Base-by-base conservation (phyloP, 2,113 vertebrate genomes). In the Australoheros scitulus region DNA sequence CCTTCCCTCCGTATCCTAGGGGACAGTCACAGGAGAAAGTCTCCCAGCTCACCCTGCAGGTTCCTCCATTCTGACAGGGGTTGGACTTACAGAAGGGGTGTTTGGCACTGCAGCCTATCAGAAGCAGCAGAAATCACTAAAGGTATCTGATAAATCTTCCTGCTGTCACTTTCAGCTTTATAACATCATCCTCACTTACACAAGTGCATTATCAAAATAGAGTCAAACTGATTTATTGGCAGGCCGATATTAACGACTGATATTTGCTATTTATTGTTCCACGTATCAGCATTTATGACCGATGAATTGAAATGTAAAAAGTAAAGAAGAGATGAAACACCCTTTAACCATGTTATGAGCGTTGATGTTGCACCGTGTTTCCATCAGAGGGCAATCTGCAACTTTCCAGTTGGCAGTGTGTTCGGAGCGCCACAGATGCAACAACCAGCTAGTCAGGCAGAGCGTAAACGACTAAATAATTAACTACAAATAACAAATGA, bases 11-110 rank as follows among this genome's bases (percentile, higher is more conserved):
- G 0, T 97, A 99, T 75, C 98, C 98, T 34, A 98, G 92, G 1
- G 98, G 98, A 87, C 98, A 99, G 91, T 97, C 97, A 34, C 98
- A 99, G 89, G 95, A 96, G 88, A 97, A 99, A 11, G 97, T 97
- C n/a, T 97, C 97, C 98, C 98, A 99, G 93, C 96, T 97, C 86
- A 97, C 97, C 3, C 95, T 95, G 94, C 98, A 99, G 50, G 95
- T 96, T 70, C 98, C 98, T 0, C 96, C 97, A 0, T 99, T 99
- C 93, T 99, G 97, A 91, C 98, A 99, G 5, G 98, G 98, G 89
- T 93, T 96, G 55, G 97, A 98, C 80, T 98, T 97, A 0, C 98
- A 99, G 92, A 97, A 99, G 0, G 95, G 94, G 74, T 96, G 93
- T 88, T 99, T 99, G 91, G 97, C 97, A 22, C 97, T 97, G 94